These are phyloP conservation scores for Ctenosaura bakeri DNA, from an alignment of 2,797 vertebrate genomes.

Conservation along the genomic window DNA sequence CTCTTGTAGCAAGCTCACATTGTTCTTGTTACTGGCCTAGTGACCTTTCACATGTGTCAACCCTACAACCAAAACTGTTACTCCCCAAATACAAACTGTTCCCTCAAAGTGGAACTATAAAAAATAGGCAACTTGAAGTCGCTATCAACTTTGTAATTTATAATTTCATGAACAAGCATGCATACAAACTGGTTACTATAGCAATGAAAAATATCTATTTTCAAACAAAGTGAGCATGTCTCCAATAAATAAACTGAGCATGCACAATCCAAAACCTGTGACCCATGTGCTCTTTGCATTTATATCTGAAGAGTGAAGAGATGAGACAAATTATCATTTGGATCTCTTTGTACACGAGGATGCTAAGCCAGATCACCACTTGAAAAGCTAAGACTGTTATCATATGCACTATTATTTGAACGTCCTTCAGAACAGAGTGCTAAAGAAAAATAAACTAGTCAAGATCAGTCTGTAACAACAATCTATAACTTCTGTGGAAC, in stretches of 20 bases:
- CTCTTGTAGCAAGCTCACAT: conserved; percentile 13
- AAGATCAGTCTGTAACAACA: background rate
- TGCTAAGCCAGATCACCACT: background rate
- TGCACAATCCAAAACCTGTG: background rate
- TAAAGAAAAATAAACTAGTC: background rate
- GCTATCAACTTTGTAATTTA: background rate
- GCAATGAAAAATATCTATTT: background rate
- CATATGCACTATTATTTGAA: background rate
- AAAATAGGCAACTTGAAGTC: background rate
- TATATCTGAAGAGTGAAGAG: background rate
- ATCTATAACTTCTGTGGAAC: background rate
- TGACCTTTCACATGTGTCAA: background rate
- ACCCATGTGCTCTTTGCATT: background rate
- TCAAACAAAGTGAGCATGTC: background rate
- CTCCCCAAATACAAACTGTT: conserved; percentile 15
- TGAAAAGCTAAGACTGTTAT: background rate
- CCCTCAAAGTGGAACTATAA: background rate
- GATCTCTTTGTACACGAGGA: background rate
- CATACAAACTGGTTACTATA: background rate
- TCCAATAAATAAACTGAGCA: background rate
- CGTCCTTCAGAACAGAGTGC: background rate
- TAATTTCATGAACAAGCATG: background rate
- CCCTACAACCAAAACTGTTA: background rate
- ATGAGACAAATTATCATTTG: background rate
- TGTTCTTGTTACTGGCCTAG: background rate